Evolutionary conservation across 2,888 invertebrate genomes (phyloP), one percentile per base, ranked within the genome.

Genomic region (Norana najaformis): DNA sequence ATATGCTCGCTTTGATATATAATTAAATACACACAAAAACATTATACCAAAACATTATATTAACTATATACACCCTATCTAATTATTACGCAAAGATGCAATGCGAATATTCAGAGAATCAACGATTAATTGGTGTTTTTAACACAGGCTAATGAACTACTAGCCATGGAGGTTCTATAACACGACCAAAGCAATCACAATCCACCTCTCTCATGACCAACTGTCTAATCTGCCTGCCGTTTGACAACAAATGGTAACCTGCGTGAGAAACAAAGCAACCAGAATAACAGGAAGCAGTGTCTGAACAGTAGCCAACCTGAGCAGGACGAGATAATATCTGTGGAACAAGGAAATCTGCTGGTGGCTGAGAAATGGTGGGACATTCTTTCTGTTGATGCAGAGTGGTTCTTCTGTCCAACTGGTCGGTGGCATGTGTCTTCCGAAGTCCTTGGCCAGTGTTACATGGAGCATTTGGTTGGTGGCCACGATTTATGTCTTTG

Each of bases 401-500:
- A 69, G 69, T 16, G n/a, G 69, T 69, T 69, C 69, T 69, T 69
- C 69, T 69, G 69, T 69, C 69, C 69, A n/a, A n/a, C n/a, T 69
- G 69, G n/a, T 69, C 69, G n/a, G n/a, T n/a, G n/a, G 69, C n/a
- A 69, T 13, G 30, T 13, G n/a, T 69, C 69, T 69, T 69, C 69
- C 69, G n/a, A 1, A n/a, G 69, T 6, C 69, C 69, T n/a, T 69
- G 69, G n/a, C 69, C 69, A 69, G 69, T 6, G 41, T 35, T 41
- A 23, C 38, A 37, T 41, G 38, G 20, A 41, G 41, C 30, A 89
- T 38, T 89, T 11, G 38, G 38, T n/a, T 89, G 89, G 35, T 47
- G 39, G n/a, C 35, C 89, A 35, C 35, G 35, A 82, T 36, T 30
- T 20, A 35, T 34, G 16, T 47, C 90, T 82, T 92, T 93, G 53